Base-by-base conservation (phyloP, 2,888 invertebrate genomes). In the Himalopsyche tibetana region DNA sequence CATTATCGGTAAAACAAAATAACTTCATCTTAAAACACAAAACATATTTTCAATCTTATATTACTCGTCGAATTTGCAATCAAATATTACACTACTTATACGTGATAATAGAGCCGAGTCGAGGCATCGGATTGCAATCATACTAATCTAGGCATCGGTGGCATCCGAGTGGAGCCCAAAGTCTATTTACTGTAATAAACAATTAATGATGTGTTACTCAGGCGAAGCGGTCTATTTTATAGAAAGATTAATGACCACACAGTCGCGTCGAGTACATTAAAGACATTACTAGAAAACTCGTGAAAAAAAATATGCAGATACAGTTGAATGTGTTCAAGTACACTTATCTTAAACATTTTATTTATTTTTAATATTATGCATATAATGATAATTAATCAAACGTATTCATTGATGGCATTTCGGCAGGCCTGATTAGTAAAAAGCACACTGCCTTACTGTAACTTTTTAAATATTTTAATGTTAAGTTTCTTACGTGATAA, bases 221-320 rank as follows among this genome's bases (percentile, higher is more conserved):
- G 74, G 74, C 38, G n/a, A 74, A 74, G 74, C 74, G 38, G 74
- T 74, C 74, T 74, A 74, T 74, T 74, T 38, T 74, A 74, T 74
- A 74, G 74, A 4, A 51, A 51, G 51, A 8, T 8, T 38, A 19
- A 28, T 38, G 11, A 36, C 38, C 28, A 69, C 12, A 42, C 42
- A 9, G 9, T 42, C 45, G 9, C 69, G 28, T 28, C 28, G 36
- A 69, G 28, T 28, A 69, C 28, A 69, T 69, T 69, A 28, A 28
- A 38, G 74, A 15, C 74, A 74, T 51, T 42, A 42, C 8, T 6
- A 42, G 5, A 42, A 42, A 42, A 28, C 28, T 28, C 2, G 28
- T 28, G 28, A 28, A 42, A 42, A 42, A 42, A 45, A 15, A 15
- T 4, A 51, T 51, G 4, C 51, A 15, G 2, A 15, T 15, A 51